phyloP scores from a whole-genome alignment of 2,888 invertebrate species.

The Dasysyrphus tricinctus region DNA sequence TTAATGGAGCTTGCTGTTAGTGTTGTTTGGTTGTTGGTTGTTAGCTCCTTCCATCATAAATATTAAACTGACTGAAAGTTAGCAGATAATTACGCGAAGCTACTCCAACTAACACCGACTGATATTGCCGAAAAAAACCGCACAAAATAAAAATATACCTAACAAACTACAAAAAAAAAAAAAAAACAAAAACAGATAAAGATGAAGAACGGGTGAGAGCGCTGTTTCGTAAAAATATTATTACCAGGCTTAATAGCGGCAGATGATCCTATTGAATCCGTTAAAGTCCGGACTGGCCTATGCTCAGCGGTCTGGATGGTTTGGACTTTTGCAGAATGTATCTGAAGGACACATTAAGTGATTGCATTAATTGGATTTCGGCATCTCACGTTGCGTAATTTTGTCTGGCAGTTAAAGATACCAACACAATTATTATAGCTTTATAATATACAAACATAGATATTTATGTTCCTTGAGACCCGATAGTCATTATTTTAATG shows the following conservation, averaged over 20 bases:
- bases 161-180: conserved; percentile 4
- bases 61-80: conserved; percentile 76
- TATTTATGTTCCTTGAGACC: conserved; percentile 28
- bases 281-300: conserved; percentile 25
- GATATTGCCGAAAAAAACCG: conserved; percentile 70
- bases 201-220: conserved; percentile 52
- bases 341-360: conserved; percentile 70
- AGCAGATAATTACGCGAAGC: conserved; percentile 75
- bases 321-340: conserved; percentile 14
- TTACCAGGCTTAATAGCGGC: conserved; percentile 70
- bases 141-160: conserved; percentile 27
- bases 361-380: conserved; percentile 75
- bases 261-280: conserved; percentile 73
- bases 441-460: neutral
- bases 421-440: conserved; percentile 29
- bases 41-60: conserved; percentile 73
- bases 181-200: conserved; percentile 30
- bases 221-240: conserved; percentile 63
- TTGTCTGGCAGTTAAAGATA: conserved; percentile 60
- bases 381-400: conserved; percentile 73
- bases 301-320: neutral
- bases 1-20: conserved; percentile 69
- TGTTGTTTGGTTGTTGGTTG: conserved; percentile 54
- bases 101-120: conserved; percentile 75
- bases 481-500: conserved; percentile 67